These are phyloP conservation scores for Xanthorhoe designata DNA, from an alignment of 2,888 invertebrate species.

Conservation along the genomic window DNA sequence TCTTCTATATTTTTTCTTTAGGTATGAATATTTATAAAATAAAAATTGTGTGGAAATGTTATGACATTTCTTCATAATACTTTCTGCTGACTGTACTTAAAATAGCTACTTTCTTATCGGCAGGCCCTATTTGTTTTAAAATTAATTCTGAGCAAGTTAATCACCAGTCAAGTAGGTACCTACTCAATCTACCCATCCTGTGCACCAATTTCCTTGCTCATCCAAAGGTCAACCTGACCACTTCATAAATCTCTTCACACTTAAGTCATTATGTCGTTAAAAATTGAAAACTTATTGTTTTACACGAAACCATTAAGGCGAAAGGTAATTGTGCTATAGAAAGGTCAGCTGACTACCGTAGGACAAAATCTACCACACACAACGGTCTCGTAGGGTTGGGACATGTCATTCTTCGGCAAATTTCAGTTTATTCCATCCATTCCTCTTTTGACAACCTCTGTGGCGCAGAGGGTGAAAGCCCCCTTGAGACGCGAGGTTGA, in stretches of 20 bases:
- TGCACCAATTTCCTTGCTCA: constrained; percentile 33
- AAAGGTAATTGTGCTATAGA: constrained; percentile 45
- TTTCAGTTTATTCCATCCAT: too few species aligned
- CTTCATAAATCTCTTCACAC: constrained; percentile 32
- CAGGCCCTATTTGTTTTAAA: background rate
- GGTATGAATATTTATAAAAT: too few species aligned
- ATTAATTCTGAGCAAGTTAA: constrained; percentile 5
- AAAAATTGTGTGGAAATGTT: too few species aligned
- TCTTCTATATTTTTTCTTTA: too few species aligned
- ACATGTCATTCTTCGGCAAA: background rate
- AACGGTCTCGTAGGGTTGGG: constrained; percentile 26
- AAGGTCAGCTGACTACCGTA: constrained; percentile 45
- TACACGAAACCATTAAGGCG: constrained; percentile 27
- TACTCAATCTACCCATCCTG: constrained; percentile 11
- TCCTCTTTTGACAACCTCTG: too few species aligned
- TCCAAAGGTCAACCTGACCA: constrained; percentile 34
- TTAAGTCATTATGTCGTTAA: constrained; percentile 38
- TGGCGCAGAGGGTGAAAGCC: too few species aligned
- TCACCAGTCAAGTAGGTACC: background rate
- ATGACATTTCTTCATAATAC: too few species aligned
- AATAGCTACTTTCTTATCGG: background rate
- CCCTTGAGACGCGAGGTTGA: too few species aligned
- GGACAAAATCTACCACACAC: constrained; percentile 32
- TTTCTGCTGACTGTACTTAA: background rate
- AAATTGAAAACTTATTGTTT: constrained; percentile 35